phyloP scores from a whole-genome alignment of 1,140 invertebrate genomes.

The Neodiprion virginianus region DNA sequence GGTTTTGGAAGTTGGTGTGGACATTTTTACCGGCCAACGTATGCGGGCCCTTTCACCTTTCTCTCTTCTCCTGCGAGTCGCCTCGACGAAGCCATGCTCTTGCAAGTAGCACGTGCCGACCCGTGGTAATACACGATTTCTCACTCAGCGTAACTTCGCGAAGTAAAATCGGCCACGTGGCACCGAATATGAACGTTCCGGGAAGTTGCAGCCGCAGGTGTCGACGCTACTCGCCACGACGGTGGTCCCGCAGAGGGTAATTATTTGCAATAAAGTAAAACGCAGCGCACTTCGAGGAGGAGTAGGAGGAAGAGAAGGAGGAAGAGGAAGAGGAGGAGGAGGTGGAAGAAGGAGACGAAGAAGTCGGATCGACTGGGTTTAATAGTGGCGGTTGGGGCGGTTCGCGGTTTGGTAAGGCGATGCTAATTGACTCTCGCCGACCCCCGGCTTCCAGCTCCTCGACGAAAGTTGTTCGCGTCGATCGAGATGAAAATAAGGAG shows the following conservation, averaged over 20 bases:
- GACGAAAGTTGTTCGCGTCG: not conserved
- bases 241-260: not conserved
- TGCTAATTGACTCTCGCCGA: not conserved
- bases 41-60: no score
- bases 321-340: not conserved
- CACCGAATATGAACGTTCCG: not conserved
- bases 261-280: not conserved
- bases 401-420: not conserved
- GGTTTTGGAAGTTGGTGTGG: no score
- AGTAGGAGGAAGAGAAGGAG: no score
- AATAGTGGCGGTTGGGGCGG: not conserved
- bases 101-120: not conserved
- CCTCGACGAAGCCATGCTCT: no score
- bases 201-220: conserved; percentile 2
- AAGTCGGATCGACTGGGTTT: not conserved
- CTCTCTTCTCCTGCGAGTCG: no score
- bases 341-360: not conserved
- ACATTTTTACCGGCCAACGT: not conserved
- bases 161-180: not conserved
- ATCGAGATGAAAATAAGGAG: no score
- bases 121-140: not conserved
- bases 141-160: not conserved
- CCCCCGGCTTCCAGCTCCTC: no score
- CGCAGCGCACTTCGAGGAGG: not conserved
- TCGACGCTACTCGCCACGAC: not conserved